Percentiles rank a stretch among this genome's conserved stretches.
Conservation (phyloP, 2,797 vertebrate genomes). For the Lepilemur ruficaudatus region DNA sequence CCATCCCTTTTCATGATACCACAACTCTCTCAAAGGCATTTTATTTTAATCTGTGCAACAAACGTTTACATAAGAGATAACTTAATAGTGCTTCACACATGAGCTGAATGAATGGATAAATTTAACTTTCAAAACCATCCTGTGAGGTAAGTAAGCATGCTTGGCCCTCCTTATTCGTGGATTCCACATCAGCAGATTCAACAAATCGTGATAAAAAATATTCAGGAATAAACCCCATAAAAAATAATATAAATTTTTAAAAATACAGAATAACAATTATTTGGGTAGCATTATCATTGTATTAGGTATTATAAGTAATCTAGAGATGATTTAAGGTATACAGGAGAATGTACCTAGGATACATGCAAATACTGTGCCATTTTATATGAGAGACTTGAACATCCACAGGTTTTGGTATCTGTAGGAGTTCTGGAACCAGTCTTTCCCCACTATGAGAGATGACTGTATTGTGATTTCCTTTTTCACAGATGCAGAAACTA, state of each 20-base stretch:
- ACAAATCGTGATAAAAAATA: not conserved
- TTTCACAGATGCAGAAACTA: not conserved
- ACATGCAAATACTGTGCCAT: not conserved
- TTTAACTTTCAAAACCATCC: constrained; percentile 3
- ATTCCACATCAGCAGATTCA: not conserved
- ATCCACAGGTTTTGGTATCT: not conserved
- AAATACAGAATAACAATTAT: not conserved
- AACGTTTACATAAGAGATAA: not conserved
- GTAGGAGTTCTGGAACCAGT: not conserved
- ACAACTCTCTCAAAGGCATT: not conserved
- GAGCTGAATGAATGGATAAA: not conserved
- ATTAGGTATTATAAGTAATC: not conserved
- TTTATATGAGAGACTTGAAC: not conserved
- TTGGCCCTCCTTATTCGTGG: not conserved
- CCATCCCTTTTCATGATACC: not conserved
- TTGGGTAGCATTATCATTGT: not conserved
- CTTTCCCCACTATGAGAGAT: not conserved
- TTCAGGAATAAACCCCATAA: not conserved
- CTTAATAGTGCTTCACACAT: not conserved
- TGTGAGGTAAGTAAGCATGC: not conserved
- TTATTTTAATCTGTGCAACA: not conserved
- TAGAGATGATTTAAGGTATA: not conserved
- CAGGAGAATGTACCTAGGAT: not conserved
- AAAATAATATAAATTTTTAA: not conserved
- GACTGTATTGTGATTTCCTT: not conserved